Evolutionary conservation across 2,888 invertebrate species (phyloP).

Genomic region (Linnaemya tessellans): DNA sequence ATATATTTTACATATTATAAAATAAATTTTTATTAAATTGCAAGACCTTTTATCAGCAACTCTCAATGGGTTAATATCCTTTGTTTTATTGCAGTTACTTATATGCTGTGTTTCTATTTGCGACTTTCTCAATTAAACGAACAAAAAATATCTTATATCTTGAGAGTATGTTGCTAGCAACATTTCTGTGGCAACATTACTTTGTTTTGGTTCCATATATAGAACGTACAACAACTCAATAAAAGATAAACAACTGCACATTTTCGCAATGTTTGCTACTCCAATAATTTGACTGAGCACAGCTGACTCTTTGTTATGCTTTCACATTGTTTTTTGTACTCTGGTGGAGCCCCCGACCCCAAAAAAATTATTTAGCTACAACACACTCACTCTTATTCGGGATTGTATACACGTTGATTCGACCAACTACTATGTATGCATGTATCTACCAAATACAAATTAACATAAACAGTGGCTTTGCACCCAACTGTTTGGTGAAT

Average conservation of each 20-base stretch:
- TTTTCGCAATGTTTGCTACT: slow-evolving; percentile 32
- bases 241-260: slow-evolving; percentile 19
- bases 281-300: slow-evolving; percentile 43
- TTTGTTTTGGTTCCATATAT: slow-evolving; percentile 23
- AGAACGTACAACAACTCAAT: neutral
- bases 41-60: neutral
- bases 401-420: slow-evolving; percentile 46
- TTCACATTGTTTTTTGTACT: slow-evolving; percentile 22
- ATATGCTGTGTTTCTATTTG: neutral
- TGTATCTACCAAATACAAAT: slow-evolving; percentile 64
- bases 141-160: neutral
- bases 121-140: neutral
- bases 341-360: neutral
- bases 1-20: no score
- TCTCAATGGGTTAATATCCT: slow-evolving; percentile 28
- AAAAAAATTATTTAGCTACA: neutral
- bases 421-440: slow-evolving; percentile 26
- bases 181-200: slow-evolving; percentile 32
- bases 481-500: slow-evolving; percentile 67
- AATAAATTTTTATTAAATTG: no score
- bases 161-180: slow-evolving; percentile 46
- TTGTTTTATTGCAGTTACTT: slow-evolving; percentile 15
- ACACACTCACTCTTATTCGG: neutral
- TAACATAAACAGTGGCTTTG: slow-evolving; percentile 64
- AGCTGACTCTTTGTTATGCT: slow-evolving; percentile 60